phyloP scores from a whole-genome alignment of 2,888 invertebrate genomes.

The Lepetodrilus schrolli region DNA sequence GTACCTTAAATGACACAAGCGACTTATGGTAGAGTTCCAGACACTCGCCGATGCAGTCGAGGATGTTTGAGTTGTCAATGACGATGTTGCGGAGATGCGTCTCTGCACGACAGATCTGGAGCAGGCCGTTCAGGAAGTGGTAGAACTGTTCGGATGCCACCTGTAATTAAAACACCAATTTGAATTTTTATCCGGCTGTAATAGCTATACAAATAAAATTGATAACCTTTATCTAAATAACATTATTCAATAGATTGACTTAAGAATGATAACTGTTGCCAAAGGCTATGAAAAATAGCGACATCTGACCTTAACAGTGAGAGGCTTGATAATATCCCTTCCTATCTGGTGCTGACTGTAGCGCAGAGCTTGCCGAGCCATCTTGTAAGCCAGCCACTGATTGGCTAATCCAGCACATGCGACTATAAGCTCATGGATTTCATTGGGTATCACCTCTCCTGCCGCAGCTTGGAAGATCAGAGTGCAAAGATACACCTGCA shows the following conservation, averaged over 20 bases:
- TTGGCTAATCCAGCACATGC: slow-evolving; percentile 72
- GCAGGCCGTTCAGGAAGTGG: slow-evolving; percentile 90
- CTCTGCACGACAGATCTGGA: slow-evolving; percentile 76
- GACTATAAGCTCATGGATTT: slow-evolving; percentile 52
- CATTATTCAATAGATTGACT: neutral
- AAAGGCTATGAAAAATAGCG: neutral
- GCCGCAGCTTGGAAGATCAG: slow-evolving; percentile 84
- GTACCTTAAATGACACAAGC: slow-evolving; percentile 64
- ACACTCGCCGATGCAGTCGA: slow-evolving; percentile 53
- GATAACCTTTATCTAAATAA: no score
- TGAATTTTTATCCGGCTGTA: neutral
- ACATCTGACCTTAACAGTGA: slow-evolving; percentile 77
- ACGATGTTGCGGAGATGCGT: slow-evolving; percentile 61
- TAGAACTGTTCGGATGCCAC: slow-evolving; percentile 91
- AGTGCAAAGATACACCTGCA: slow-evolving; percentile 84
- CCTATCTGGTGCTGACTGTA: slow-evolving; percentile 86
- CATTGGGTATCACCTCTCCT: slow-evolving; percentile 51
- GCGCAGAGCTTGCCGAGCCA: slow-evolving; percentile 89
- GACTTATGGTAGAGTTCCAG: slow-evolving; percentile 63
- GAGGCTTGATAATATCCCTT: slow-evolving; percentile 80
- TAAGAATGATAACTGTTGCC: neutral
- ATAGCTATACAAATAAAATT: no score
- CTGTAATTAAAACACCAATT: slow-evolving; percentile 71
- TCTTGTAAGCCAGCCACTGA: slow-evolving; percentile 84
- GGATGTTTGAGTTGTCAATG: slow-evolving; percentile 42